Conservation (phyloP, 1,140 invertebrate genomes). For the Conus ventricosus region DNA sequence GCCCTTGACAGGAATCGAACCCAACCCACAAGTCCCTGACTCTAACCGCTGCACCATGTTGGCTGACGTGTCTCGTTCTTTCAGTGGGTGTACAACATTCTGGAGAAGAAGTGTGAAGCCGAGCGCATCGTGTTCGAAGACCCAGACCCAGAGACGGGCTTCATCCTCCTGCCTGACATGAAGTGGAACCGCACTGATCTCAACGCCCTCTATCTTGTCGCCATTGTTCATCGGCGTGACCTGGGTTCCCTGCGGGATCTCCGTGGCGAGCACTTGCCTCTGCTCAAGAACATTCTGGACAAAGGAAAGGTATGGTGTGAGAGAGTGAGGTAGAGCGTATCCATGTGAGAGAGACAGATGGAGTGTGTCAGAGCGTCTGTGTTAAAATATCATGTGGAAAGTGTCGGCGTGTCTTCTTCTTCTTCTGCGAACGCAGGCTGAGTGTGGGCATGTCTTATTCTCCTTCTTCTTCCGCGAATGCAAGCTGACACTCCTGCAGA, state of each 20-base stretch:
- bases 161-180: conserved; percentile 92
- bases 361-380: background rate
- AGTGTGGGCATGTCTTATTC: too few species aligned
- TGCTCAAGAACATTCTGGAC: conserved; percentile 87
- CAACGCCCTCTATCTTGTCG: conserved; percentile 89
- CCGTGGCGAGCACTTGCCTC: conserved; percentile 83
- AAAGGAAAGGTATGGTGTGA: conserved; percentile 78
- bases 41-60: too few species aligned
- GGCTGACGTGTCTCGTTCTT: conserved; percentile 3
- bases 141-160: conserved; percentile 84
- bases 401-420: background rate
- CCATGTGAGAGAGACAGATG: background rate
- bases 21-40: too few species aligned
- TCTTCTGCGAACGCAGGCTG: background rate
- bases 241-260: conserved; percentile 92
- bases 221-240: conserved; percentile 83
- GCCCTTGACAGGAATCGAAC: too few species aligned
- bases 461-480: too few species aligned
- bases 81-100: conserved; percentile 97
- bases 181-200: conserved; percentile 92
- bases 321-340: background rate
- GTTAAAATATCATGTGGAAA: background rate
- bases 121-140: conserved; percentile 93
- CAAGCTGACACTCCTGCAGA: too few species aligned
- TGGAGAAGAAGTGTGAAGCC: conserved; percentile 91